Evolutionary conservation across 2,797 vertebrate species (phyloP).

Genomic region (Paedocypris micromegethes): DNA sequence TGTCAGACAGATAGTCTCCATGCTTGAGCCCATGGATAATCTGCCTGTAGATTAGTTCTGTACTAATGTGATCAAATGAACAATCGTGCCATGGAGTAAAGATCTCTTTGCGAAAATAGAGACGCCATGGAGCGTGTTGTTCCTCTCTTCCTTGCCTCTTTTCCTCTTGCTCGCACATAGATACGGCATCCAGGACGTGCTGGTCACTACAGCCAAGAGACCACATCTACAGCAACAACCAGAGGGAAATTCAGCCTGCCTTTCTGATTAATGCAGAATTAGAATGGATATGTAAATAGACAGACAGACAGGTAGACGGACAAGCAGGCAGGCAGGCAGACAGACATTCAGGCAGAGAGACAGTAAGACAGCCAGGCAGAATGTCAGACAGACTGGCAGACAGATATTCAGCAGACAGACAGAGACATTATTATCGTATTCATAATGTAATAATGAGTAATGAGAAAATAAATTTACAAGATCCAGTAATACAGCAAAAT

Average conservation of each 20-base stretch:
- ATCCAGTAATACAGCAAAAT: too few relatives aligned
- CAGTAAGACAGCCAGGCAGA: too few relatives aligned
- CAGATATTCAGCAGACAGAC: too few relatives aligned
- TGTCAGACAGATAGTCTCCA: constrained; percentile 80
- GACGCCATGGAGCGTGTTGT: constrained; percentile 74
- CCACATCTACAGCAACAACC: constrained; percentile 72
- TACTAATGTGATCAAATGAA: constrained; percentile 74
- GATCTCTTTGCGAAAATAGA: constrained; percentile 86
- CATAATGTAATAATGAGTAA: too few relatives aligned
- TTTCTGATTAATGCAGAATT: too few relatives aligned
- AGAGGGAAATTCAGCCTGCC: background rate
- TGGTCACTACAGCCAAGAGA: constrained; percentile 76
- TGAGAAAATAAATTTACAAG: too few relatives aligned
- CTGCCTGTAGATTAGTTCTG: constrained; percentile 87
- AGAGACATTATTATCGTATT: too few relatives aligned
- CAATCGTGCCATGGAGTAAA: constrained; percentile 90
- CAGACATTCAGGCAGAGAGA: too few relatives aligned
- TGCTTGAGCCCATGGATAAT: constrained; percentile 77
- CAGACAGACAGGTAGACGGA: too few relatives aligned
- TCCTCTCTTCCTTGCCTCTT: constrained; percentile 73
- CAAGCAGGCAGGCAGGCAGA: too few relatives aligned
- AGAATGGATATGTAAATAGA: too few relatives aligned
- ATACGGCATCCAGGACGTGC: constrained; percentile 85
- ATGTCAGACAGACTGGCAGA: too few relatives aligned
- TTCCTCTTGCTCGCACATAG: constrained; percentile 89